Percentiles rank a stretch among this genome's conserved stretches.
phyloP scores from a whole-genome alignment of 2,797 vertebrate genomes.

The Arnoldichthys spilopterus region DNA sequence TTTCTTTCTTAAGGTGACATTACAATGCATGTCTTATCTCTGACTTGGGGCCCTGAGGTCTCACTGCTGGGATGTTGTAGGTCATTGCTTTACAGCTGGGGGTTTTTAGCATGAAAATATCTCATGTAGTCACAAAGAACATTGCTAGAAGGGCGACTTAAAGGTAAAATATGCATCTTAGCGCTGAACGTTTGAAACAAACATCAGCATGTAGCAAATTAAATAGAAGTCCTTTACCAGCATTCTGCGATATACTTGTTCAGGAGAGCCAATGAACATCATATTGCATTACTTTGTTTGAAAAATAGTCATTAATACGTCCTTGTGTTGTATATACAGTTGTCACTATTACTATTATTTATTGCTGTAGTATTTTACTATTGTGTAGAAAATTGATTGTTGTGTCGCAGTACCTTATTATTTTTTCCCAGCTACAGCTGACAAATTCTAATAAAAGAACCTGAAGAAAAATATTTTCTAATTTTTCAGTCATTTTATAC shows the following conservation, averaged over 20 bases:
- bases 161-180: slow-evolving; percentile 11
- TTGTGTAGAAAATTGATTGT: slow-evolving; percentile 36
- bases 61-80: not conserved
- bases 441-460: slow-evolving; percentile 42
- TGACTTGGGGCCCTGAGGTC: not conserved
- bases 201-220: not conserved
- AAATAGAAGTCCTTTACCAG: slow-evolving; percentile 15
- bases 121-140: not conserved
- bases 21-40: not conserved
- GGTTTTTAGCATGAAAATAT: slow-evolving; percentile 1
- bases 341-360: slow-evolving; percentile 13
- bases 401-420: slow-evolving; percentile 67
- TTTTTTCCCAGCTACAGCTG: slow-evolving; percentile 28
- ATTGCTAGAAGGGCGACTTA: not conserved
- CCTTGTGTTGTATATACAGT: slow-evolving; percentile 32
- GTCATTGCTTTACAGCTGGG: not conserved
- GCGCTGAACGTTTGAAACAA: not conserved
- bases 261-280: not conserved
- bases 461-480: not conserved
- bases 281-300: slow-evolving; percentile 5
- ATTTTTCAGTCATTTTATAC: not conserved
- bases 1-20: not conserved
- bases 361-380: slow-evolving; percentile 13
- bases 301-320: slow-evolving; percentile 15
- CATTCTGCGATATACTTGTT: slow-evolving; percentile 27